Conservation (phyloP, 1,140 invertebrate genomes). For the Nymphalis io region DNA sequence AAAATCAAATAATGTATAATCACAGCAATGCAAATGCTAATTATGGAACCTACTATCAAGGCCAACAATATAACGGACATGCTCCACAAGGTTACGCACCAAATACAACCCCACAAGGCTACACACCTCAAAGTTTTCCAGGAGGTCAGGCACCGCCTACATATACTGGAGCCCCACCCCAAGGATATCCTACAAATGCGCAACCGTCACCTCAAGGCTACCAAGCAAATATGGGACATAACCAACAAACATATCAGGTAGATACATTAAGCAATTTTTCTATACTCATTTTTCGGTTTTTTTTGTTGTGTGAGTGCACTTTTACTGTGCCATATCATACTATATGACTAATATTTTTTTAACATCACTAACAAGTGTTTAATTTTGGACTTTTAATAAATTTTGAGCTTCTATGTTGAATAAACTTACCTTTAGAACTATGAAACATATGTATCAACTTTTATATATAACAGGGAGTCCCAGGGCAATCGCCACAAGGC, state of each 20-base stretch:
- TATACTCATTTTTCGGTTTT: neutral
- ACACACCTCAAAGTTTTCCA: conserved; percentile 69
- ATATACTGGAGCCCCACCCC: conserved; percentile 58
- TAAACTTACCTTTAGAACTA: too few species aligned
- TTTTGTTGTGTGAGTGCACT: too few species aligned
- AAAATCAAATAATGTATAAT: conserved; percentile 73
- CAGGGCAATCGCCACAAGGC: conserved; percentile 60
- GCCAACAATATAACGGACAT: conserved; percentile 78
- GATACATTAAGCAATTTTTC: conserved; percentile 19
- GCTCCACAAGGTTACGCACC: conserved; percentile 72
- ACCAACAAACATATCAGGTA: conserved; percentile 69
- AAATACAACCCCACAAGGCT: conserved; percentile 74
- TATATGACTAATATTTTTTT: too few species aligned
- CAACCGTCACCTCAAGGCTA: conserved; percentile 73
- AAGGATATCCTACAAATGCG: conserved; percentile 65
- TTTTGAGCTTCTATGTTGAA: too few species aligned
- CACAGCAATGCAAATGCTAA: conserved; percentile 69
- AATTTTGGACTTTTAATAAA: too few species aligned
- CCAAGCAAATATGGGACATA: conserved; percentile 66
- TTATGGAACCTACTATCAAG: conserved; percentile 84
- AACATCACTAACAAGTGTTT: too few species aligned
- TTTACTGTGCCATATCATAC: too few species aligned
- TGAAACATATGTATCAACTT: neutral
- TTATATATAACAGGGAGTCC: conserved; percentile 52
- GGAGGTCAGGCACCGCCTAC: conserved; percentile 65